Percentiles rank a stretch among this genome's conserved stretches.
Conservation (phyloP, 2,113 vertebrate genomes). For the Pycnonotus jocosus region DNA sequence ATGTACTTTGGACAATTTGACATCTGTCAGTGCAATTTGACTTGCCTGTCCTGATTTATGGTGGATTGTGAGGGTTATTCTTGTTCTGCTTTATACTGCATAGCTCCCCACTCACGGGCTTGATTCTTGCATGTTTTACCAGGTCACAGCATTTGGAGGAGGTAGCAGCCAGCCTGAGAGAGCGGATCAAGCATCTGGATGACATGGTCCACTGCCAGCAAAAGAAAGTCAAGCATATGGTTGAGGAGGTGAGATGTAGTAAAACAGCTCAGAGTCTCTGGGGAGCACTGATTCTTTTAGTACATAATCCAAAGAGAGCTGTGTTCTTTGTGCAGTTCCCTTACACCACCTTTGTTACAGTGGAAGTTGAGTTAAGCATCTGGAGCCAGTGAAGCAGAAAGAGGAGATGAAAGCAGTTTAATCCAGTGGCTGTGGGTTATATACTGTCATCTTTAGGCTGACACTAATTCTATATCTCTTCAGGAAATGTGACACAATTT, state of each 20-base stretch:
- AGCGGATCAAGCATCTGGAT: conserved; percentile 92
- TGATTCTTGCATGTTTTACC: background rate
- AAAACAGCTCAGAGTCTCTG: background rate
- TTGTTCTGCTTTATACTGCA: background rate
- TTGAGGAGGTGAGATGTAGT: conserved; percentile 86
- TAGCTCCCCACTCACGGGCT: background rate
- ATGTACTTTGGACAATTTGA: background rate
- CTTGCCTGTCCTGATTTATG: background rate
- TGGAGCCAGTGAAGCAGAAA: background rate
- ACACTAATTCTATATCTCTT: background rate
- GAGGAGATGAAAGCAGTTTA: background rate
- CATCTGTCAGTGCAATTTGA: background rate
- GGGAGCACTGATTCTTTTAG: background rate
- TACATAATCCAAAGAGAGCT: background rate
- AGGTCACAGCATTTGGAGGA: conserved; percentile 85
- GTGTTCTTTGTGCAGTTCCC: background rate
- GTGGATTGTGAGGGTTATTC: background rate
- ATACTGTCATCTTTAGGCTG: background rate
- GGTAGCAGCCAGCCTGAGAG: conserved; percentile 80
- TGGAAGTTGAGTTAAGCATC: background rate
- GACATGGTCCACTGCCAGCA: conserved; percentile 99
- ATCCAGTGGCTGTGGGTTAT: background rate
- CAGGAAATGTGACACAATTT: background rate
- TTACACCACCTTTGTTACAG: background rate
- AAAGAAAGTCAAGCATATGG: conserved; percentile 97